Percentiles rank a stretch among this genome's conserved stretches.
Conservation (phyloP, 2,797 vertebrate species). For the Fringilla coelebs region DNA sequence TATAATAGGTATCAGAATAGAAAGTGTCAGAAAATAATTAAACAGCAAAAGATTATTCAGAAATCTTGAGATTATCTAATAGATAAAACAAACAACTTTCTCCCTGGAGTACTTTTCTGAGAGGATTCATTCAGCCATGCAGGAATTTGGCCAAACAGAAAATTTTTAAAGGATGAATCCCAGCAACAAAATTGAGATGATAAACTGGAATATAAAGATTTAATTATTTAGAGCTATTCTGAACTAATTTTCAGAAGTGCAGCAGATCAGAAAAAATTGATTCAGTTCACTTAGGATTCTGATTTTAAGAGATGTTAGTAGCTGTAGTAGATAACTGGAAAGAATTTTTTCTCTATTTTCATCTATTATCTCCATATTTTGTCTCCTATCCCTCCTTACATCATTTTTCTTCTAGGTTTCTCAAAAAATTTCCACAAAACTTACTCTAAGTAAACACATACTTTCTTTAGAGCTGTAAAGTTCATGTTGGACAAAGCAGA, state of each 20-base stretch:
- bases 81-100: not conserved
- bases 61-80: not conserved
- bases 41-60: not conserved
- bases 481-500: not conserved
- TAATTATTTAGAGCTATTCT: not conserved
- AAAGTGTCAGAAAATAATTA: not conserved
- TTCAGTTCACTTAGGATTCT: not conserved
- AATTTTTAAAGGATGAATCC: not conserved
- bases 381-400: not conserved
- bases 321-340: not conserved
- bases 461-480: not conserved
- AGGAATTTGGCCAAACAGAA: not conserved
- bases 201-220: not conserved
- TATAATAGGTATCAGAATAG: not conserved
- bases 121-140: not conserved
- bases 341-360: not conserved
- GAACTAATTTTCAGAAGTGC: not conserved
- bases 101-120: not conserved
- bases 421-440: not conserved
- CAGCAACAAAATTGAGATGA: not conserved
- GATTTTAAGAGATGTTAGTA: not conserved
- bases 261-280: not conserved
- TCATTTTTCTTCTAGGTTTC: not conserved
- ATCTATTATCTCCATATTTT: not conserved
- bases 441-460: not conserved